Conservation (phyloP, 2,888 invertebrate species). For the Lacanobia oleracea region DNA sequence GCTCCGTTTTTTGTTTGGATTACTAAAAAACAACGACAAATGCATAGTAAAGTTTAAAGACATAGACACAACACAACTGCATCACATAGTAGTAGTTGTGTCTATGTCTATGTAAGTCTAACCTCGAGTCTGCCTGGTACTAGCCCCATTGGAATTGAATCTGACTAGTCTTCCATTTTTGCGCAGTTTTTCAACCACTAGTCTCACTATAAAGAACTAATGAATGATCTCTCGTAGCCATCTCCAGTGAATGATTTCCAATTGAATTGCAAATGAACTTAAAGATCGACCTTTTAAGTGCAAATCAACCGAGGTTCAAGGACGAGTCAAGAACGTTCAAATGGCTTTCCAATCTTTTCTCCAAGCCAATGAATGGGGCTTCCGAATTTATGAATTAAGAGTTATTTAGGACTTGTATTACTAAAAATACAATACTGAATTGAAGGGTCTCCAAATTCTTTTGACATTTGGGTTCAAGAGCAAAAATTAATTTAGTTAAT, state of each 20-base stretch:
- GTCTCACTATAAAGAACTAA: background rate
- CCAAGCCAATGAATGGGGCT: background rate
- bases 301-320: slow-evolving; percentile 24
- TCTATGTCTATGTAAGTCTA: too few relatives aligned
- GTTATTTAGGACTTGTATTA: background rate
- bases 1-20: too few relatives aligned
- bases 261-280: slow-evolving; percentile 35
- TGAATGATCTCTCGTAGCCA: background rate
- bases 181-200: background rate
- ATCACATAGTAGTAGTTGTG: too few relatives aligned
- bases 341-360: slow-evolving; percentile 20
- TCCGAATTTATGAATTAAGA: background rate
- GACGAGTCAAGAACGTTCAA: slow-evolving; percentile 8
- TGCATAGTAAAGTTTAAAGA: too few relatives aligned
- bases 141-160: too few relatives aligned
- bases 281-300: slow-evolving; percentile 31
- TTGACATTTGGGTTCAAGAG: background rate
- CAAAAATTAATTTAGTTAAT: slow-evolving; percentile 1
- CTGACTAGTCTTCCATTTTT: too few relatives aligned
- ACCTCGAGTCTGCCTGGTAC: too few relatives aligned
- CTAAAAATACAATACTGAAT: background rate
- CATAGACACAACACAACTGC: too few relatives aligned
- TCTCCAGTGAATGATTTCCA: slow-evolving; percentile 16
- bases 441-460: background rate
- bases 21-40: too few relatives aligned